Conservation (phyloP, 2,888 invertebrate species). For the Polydrusus cervinus region DNA sequence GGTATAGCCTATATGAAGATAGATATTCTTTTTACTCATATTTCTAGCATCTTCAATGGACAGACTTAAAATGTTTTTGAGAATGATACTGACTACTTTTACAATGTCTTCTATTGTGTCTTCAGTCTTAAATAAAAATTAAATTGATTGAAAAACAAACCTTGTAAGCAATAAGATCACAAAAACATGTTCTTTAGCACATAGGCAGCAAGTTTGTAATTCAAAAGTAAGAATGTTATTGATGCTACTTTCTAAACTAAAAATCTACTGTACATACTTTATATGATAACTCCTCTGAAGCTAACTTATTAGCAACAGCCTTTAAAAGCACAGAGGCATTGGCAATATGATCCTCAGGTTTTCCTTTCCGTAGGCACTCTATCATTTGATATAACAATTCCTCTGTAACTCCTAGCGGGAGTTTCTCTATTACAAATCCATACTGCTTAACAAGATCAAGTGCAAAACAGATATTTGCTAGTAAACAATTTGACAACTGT, state of each 20-base stretch:
- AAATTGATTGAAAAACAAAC: too few species aligned
- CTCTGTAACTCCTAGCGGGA: constrained; percentile 58
- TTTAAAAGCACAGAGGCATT: constrained; percentile 58
- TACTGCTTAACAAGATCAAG: constrained; percentile 60
- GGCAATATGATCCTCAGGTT: constrained; percentile 57
- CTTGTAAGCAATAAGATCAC: too few species aligned
- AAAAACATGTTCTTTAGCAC: too few species aligned
- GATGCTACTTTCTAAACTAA: too few species aligned
- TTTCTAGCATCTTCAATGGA: constrained; percentile 59
- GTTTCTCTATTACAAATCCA: constrained; percentile 57
- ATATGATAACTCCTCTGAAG: constrained; percentile 37
- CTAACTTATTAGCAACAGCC: constrained; percentile 53
- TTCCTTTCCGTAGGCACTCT: constrained; percentile 61
- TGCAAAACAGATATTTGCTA: constrained; percentile 61
- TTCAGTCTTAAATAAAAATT: constrained; percentile 61
- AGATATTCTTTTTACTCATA: constrained; percentile 59
- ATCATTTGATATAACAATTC: constrained; percentile 63
- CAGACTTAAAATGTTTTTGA: constrained; percentile 60
- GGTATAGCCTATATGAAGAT: constrained; percentile 65
- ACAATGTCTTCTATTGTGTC: constrained; percentile 58
- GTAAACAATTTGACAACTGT: constrained; percentile 65
- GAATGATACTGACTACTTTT: constrained; percentile 59
- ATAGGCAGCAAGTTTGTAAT: too few species aligned
- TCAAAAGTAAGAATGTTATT: too few species aligned
- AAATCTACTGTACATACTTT: constrained; percentile 51